These are phyloP conservation scores for Hirtodrosophila duncani DNA, from an alignment of 2,888 invertebrate genomes.

Conservation along the genomic window DNA sequence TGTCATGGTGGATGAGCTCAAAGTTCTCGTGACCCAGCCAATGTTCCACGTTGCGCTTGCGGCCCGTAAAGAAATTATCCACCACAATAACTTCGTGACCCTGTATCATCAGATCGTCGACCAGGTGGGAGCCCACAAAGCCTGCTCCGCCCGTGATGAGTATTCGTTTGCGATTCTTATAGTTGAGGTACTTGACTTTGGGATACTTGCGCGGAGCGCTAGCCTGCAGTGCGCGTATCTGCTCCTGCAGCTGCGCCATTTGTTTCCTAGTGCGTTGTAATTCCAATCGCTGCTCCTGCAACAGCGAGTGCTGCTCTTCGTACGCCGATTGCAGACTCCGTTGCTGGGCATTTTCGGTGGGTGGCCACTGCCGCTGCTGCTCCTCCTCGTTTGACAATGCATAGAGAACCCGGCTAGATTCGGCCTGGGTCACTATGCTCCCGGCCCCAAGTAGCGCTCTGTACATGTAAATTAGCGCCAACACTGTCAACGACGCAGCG, in stretches of 20 bases:
- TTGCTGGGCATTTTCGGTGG: slow-evolving; percentile 43
- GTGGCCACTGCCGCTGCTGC: slow-evolving; percentile 48
- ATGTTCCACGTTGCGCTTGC: slow-evolving; percentile 97
- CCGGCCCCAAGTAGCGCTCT: slow-evolving; percentile 38
- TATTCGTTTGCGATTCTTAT: slow-evolving; percentile 94
- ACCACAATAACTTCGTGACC: slow-evolving; percentile 98
- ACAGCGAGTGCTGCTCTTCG: slow-evolving; percentile 48
- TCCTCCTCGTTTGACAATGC: slow-evolving; percentile 23
- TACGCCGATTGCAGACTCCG: slow-evolving; percentile 49
- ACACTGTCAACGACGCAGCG: slow-evolving; percentile 36
- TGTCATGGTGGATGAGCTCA: slow-evolving; percentile 98
- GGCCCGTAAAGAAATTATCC: slow-evolving; percentile 98
- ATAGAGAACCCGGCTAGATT: too few species aligned
- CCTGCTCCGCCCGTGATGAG: slow-evolving; percentile 98
- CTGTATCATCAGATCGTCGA: slow-evolving; percentile 95
- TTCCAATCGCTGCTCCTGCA: slow-evolving; percentile 76
- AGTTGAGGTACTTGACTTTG: slow-evolving; percentile 93
- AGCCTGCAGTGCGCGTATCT: slow-evolving; percentile 85
- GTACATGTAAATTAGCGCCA: slow-evolving; percentile 63
- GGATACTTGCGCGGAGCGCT: slow-evolving; percentile 91
- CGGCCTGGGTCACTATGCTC: not conserved
- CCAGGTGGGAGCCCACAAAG: slow-evolving; percentile 99
- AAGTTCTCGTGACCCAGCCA: slow-evolving; percentile 99
- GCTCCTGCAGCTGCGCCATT: slow-evolving; percentile 85
- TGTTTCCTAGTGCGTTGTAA: slow-evolving; percentile 82